A percentile compares a stretch with the other conserved stretches of the same genome.
phyloP scores from a whole-genome alignment of 2,113 vertebrate species.

The Oreocharis arfaki region DNA sequence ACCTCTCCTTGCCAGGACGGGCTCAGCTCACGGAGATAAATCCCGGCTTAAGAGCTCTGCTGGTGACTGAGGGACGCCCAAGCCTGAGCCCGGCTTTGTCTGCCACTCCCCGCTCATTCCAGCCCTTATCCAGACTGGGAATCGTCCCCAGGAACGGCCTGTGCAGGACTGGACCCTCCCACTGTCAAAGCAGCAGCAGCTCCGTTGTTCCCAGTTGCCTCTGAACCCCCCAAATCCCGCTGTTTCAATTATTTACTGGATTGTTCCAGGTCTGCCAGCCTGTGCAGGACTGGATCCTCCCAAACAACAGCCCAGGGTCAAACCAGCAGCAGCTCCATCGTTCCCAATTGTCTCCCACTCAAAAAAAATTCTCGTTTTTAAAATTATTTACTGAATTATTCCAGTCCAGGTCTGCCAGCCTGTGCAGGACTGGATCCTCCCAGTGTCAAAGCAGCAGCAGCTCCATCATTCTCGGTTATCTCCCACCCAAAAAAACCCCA shows the following conservation, averaged over 20 bases:
- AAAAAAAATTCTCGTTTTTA: no score
- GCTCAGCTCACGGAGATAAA: neutral
- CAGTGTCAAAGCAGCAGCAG: neutral
- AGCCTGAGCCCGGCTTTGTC: neutral
- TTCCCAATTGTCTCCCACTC: rapidly evolving
- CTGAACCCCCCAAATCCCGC: no score
- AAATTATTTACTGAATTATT: neutral
- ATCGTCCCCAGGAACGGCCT: neutral
- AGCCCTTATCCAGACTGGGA: neutral
- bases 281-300: neutral
- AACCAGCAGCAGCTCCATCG: neutral
- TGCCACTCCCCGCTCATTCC: neutral
- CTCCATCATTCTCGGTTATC: rapidly evolving
- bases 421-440: rapidly evolving
- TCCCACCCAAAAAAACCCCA: neutral
- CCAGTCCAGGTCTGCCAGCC: neutral
- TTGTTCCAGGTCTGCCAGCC: neutral
- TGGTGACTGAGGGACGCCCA: neutral
- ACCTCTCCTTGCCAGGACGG: no score
- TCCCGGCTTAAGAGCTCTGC: neutral
- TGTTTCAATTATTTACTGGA: neutral
- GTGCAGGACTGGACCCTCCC: neutral
- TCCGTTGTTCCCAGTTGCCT: rapidly evolving
- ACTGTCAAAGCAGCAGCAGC: neutral
- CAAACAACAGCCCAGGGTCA: neutral